Evolutionary conservation across 1,140 invertebrate genomes (phyloP), one percentile per base, ranked within the genome.

Genomic region (Galleria mellonella): DNA sequence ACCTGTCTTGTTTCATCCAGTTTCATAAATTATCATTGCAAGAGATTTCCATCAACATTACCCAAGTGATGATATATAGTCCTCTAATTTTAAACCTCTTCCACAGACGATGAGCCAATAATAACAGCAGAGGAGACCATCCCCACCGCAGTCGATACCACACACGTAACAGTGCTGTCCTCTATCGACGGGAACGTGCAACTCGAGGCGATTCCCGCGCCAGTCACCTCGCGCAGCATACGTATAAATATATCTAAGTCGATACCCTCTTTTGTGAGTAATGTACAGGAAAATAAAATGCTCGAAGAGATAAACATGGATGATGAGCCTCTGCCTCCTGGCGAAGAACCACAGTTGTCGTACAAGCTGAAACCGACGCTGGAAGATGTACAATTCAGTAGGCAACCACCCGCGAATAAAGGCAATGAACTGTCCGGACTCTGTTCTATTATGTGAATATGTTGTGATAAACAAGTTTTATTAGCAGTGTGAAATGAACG

Each of bases 391-490:
- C 89, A 90, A 58, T 81, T 96, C 17, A 90, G 89, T 41, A 89
- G 90, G 62, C 88, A 92, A 57, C 93, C 93, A 4, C 89, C 90
- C 0, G 88, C 94, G 10, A 81, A 89, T 37, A 92, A 90, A 74
- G 94, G 94, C 14, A 89, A 87, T 41, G 94, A 96, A 74, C 82
- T 94, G 8, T 95, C 94, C 4, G 94, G 92, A 17, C 83, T 96
- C 41, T 96, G 94, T 86, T 91, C 91, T 10, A 94, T 96, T 54
- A 96, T 96, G 94, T 96, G 91, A 94, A 78, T 14, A n/a, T 44
- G 92, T 94, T 35, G 6, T 23, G 17, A 23, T 23, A 23, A 6
- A 23, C 17, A 23, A 14, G 33, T 14, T 35, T 35, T 35, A 35
- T 23, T 23, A 2, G 17, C 2, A 3, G 2, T 23, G 17, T 23